Evolutionary conservation across 35 echinoderm and acorn worm species (phyloP).

Genomic region (Heliocidaris tuberculata): DNA sequence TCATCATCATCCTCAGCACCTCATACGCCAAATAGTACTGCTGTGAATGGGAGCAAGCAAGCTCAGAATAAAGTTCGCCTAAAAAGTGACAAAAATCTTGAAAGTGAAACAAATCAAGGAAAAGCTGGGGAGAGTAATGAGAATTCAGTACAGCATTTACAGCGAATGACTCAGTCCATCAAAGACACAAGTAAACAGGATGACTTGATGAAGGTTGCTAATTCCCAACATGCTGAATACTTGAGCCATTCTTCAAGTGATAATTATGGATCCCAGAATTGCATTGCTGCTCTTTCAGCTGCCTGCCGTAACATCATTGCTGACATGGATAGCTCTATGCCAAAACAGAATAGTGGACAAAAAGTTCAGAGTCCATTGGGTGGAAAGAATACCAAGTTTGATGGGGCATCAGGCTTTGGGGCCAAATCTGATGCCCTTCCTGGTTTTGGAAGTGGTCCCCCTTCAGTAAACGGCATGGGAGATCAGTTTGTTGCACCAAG

Average conservation of each 20-base stretch:
- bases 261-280: conserved; percentile 82
- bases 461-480: neutral
- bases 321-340: conserved; percentile 89
- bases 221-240: conserved; percentile 76
- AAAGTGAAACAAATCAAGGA: neutral
- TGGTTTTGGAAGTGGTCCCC: conserved; percentile 36
- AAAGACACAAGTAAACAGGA: conserved; percentile 54
- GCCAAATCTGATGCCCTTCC: conserved; percentile 22
- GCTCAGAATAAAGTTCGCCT: neutral
- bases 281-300: conserved; percentile 95
- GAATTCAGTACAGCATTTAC: conserved; percentile 56
- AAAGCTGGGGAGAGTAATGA: neutral
- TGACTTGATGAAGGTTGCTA: conserved; percentile 58
- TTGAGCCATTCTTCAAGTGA: conserved; percentile 69
- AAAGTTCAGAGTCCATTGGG: conserved; percentile 60
- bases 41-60: neutral
- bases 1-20: conserved; percentile 53
- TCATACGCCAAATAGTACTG: conserved; percentile 43
- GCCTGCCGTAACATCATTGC: conserved; percentile 99
- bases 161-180: conserved; percentile 57
- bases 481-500: neutral
- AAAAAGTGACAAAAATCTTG: neutral
- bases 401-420: conserved; percentile 2
- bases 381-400: conserved; percentile 44
- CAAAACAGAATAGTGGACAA: conserved; percentile 54